Percentiles rank a stretch among this genome's conserved stretches.
phyloP scores from a whole-genome alignment of 2,113 vertebrate genomes.

The Planiliza haematocheilus region DNA sequence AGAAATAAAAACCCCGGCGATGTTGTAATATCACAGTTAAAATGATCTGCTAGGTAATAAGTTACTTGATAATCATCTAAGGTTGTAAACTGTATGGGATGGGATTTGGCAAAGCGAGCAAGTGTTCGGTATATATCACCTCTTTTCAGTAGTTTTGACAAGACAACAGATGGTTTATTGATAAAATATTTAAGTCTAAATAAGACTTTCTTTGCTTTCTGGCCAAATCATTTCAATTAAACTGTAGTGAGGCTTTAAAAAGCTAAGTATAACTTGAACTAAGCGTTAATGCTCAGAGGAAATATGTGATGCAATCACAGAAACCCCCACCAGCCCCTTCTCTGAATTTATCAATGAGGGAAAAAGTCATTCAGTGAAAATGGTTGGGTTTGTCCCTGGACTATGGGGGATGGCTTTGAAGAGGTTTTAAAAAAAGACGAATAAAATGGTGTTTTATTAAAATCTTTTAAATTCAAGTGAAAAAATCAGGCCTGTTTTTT shows the following conservation, averaged over 20 bases:
- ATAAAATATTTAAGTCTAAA: neutral
- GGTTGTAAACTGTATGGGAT: neutral
- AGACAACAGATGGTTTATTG: neutral
- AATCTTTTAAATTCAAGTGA: neutral
- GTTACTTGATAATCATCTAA: no score
- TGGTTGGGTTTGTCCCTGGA: slow-evolving; percentile 1
- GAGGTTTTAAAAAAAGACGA: neutral
- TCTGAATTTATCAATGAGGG: slow-evolving; percentile 65
- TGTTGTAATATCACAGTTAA: no score
- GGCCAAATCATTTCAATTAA: neutral
- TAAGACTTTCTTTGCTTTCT: neutral
- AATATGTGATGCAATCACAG: slow-evolving; percentile 69
- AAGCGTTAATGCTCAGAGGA: slow-evolving; percentile 41
- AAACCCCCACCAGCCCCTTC: slow-evolving; percentile 64
- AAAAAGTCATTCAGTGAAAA: slow-evolving; percentile 45
- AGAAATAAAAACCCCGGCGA: neutral
- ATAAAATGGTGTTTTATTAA: neutral
- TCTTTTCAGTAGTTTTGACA: neutral
- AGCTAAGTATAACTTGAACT: slow-evolving; percentile 3
- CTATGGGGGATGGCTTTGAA: neutral
- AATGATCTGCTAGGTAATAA: neutral
- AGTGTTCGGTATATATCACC: neutral
- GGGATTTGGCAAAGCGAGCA: neutral
- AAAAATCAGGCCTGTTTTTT: neutral
- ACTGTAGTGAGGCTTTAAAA: neutral